A percentile compares a stretch with the other conserved stretches of the same genome.
Conservation (phyloP, 2,113 vertebrate species). For the Gallinago paraguaiae region DNA sequence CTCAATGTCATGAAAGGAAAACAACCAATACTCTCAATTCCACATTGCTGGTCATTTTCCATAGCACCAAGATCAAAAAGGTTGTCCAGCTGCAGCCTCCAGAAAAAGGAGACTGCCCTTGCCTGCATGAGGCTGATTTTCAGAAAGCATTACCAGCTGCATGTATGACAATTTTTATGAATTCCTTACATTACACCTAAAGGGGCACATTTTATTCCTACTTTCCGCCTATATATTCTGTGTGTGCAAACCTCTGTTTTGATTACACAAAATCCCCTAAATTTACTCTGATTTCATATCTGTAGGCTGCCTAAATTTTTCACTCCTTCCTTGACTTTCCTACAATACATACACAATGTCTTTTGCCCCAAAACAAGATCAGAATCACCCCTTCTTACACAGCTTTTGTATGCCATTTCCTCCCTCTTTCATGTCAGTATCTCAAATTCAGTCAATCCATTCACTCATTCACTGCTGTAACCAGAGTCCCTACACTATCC, state of each 20-base stretch:
- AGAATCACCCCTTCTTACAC: not conserved
- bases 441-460: not conserved
- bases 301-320: not conserved
- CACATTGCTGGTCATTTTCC: not conserved
- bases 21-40: not conserved
- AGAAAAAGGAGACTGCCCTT: not conserved
- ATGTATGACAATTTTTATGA: not conserved
- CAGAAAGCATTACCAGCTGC: not conserved
- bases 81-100: not conserved
- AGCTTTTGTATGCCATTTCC: not conserved
- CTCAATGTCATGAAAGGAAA: not conserved
- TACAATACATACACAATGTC: not conserved
- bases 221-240: no score
- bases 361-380: not conserved
- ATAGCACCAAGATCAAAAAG: not conserved
- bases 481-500: not conserved
- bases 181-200: not conserved
- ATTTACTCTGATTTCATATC: rapidly evolving
- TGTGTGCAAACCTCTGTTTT: not conserved
- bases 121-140: not conserved
- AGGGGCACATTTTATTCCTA: not conserved
- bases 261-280: not conserved
- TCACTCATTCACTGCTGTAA: not conserved
- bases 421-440: not conserved
- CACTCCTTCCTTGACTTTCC: not conserved